Conservation (phyloP, 2,113 vertebrate genomes). For the Scomber colias region DNA sequence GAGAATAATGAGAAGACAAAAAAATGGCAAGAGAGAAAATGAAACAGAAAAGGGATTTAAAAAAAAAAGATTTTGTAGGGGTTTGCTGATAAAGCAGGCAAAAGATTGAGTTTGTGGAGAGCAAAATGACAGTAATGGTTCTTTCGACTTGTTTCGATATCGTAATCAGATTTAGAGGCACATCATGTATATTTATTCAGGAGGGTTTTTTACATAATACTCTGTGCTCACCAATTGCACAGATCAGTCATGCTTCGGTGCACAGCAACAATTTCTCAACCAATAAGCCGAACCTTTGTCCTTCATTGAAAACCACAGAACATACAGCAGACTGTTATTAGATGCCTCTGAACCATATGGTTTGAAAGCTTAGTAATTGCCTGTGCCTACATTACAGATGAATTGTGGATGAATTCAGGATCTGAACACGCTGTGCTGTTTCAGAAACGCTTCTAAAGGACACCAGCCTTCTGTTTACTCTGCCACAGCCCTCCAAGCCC, state of each 20-base stretch:
- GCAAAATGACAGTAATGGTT: slow-evolving; percentile 45
- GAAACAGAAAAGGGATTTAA: slow-evolving; percentile 40
- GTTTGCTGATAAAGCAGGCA: slow-evolving; percentile 40
- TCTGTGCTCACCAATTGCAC: slow-evolving; percentile 65
- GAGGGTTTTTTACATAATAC: slow-evolving; percentile 53
- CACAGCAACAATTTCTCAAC: slow-evolving; percentile 58
- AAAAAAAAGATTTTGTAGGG: neutral
- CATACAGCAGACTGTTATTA: slow-evolving; percentile 68
- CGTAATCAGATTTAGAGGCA: slow-evolving; percentile 58
- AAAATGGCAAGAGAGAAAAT: slow-evolving; percentile 48
- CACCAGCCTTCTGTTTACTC: slow-evolving; percentile 71
- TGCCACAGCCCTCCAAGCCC: slow-evolving; percentile 55
- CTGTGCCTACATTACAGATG: slow-evolving; percentile 44
- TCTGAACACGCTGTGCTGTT: slow-evolving; percentile 57
- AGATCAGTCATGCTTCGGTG: slow-evolving; percentile 65
- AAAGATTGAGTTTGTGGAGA: slow-evolving; percentile 32
- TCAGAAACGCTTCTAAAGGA: slow-evolving; percentile 68
- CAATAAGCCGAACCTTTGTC: slow-evolving; percentile 71
- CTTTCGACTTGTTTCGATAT: slow-evolving; percentile 50
- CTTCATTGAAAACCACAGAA: slow-evolving; percentile 71
- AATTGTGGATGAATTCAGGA: slow-evolving; percentile 58
- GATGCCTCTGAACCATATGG: slow-evolving; percentile 73
- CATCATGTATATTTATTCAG: slow-evolving; percentile 61
- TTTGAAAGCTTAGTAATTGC: slow-evolving; percentile 66
- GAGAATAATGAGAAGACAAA: slow-evolving; percentile 27